Conservation (phyloP, 2,113 vertebrate genomes). For the Perca flavescens region DNA sequence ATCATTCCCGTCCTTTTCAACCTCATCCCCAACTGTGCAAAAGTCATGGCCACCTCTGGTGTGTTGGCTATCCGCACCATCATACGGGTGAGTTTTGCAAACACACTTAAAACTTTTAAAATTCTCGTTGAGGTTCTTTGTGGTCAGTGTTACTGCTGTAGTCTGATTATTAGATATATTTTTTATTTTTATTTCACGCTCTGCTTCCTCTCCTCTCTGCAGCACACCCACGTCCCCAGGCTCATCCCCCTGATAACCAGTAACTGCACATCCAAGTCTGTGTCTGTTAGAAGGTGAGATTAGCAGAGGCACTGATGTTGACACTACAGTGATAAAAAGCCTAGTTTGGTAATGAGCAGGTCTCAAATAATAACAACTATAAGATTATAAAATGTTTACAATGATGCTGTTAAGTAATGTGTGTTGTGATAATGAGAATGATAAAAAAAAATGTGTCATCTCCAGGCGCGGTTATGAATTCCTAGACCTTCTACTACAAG, state of each 20-base stretch:
- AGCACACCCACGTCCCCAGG: constrained; percentile 97
- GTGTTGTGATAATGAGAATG: neutral
- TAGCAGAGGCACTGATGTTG: neutral
- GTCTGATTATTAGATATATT: neutral
- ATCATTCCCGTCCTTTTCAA: constrained; percentile 98
- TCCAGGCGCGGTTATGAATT: constrained; percentile 86
- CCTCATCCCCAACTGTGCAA: constrained; percentile 97
- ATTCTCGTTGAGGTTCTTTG: neutral
- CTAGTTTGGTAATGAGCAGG: neutral
- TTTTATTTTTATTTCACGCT: neutral
- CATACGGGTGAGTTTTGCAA: constrained; percentile 88
- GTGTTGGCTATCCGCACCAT: constrained; percentile 96
- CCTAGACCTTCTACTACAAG: constrained; percentile 85
- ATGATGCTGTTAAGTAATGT: neutral
- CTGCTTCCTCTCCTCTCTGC: constrained; percentile 52
- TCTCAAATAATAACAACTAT: neutral
- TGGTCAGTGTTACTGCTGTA: neutral
- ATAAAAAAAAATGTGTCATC: constrained; percentile 35
- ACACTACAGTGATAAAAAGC: neutral
- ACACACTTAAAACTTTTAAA: neutral
- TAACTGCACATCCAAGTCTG: constrained; percentile 98
- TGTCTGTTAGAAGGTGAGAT: constrained; percentile 93
- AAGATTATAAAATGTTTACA: neutral
- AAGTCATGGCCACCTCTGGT: constrained; percentile 96
- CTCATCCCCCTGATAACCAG: constrained; percentile 98